A percentile compares a stretch with the other conserved stretches of the same genome.
These are phyloP conservation scores for Scomber scombrus DNA, from an alignment of 2,113 vertebrate species.

Conservation along the genomic window DNA sequence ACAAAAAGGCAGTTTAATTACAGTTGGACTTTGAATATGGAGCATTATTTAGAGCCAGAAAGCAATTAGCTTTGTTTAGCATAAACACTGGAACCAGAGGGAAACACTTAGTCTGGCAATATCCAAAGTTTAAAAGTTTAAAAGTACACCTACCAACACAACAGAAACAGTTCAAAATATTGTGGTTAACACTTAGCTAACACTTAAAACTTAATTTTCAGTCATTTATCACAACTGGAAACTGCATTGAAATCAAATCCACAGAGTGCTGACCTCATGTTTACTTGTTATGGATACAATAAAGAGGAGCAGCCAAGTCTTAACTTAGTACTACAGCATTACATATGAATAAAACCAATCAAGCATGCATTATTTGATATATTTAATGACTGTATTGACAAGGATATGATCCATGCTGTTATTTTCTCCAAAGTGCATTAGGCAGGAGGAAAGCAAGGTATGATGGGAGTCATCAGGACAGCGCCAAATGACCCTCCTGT, in stretches of 20 bases:
- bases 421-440: constrained; percentile 60
- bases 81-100: no score
- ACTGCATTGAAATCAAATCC: constrained; percentile 7
- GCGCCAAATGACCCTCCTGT: constrained; percentile 32
- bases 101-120: no score
- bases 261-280: constrained; percentile 49
- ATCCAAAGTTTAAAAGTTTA: no score
- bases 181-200: background rate
- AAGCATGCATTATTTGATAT: constrained; percentile 35
- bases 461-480: constrained; percentile 14
- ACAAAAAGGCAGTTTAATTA: no score
- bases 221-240: constrained; percentile 31
- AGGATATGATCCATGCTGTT: constrained; percentile 49
- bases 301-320: constrained; percentile 3
- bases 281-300: constrained; percentile 26
- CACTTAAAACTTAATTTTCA: background rate
- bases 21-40: no score
- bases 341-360: constrained; percentile 49
- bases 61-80: no score
- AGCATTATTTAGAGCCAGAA: no score
- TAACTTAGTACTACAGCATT: constrained; percentile 40
- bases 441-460: constrained; percentile 27
- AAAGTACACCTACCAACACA: no score
- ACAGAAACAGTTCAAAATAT: no score
- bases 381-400: constrained; percentile 66